Evolutionary conservation across 2,113 vertebrate species (phyloP), one percentile per base, ranked within the genome.

Genomic region (Columbina picui): DNA sequence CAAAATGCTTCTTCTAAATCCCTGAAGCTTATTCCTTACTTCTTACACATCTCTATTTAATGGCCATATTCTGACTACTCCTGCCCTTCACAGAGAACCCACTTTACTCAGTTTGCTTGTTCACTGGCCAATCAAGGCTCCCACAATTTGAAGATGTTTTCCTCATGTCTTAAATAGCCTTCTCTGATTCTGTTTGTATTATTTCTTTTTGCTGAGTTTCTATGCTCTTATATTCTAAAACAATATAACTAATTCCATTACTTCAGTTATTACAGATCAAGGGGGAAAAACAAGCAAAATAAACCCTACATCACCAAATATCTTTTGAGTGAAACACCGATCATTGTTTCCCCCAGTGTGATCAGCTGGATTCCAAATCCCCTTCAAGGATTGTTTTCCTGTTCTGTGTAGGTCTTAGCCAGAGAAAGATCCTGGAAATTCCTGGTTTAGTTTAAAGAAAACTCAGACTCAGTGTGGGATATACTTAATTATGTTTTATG

Each of bases 191-290:
- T 49, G 7, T 45, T 77, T n/a, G 8, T 20, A 26, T 27, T 5
- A 14, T 38, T 81, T 50, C 14, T 49, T 76, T 68, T 87, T 69
- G 25, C 23, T 53, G 5, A 61, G 12, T 39, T 87, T 70, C 45
- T 78, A 22, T 52, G 45, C 45, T 49, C 50, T 23, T 4, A 49
- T 50, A 0, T 27, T 29, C 21, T 77, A 67, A 78, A 84, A 39
- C 47, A 49, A 23, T 49, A 22, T 23, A 49, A 61, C 9, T 20
- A 39, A 30, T 70, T 63, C 10, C 2, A 53, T 30, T 0, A 29
- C 14, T 50, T 56, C 19, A 59, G 0, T 67, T 74, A 59, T 47
- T 81, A 14, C 19, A 57, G 26, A 63, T 7, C 0, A 0, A 32
- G 7, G 36, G 6, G 12, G 2, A 1, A 2, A 32, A 39, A 41